Conservation (phyloP, 2,888 invertebrate species). For the Ophion obscuratus region DNA sequence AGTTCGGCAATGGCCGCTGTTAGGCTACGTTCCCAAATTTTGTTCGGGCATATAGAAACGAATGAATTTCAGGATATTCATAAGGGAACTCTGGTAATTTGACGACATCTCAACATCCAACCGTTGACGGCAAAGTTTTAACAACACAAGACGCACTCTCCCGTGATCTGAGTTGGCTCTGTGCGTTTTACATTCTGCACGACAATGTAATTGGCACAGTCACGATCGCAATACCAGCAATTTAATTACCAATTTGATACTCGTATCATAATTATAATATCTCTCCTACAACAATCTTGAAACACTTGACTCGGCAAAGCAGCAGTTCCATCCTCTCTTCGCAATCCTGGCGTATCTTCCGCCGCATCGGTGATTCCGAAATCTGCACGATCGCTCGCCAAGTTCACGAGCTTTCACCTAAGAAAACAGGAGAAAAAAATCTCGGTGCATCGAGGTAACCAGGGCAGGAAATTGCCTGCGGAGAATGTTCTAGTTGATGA, state of each 20-base stretch:
- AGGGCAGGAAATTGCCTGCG: neutral
- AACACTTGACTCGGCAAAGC: neutral
- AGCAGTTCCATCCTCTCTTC: slow-evolving; percentile 6
- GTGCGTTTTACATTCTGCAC: no score
- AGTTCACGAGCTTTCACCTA: neutral
- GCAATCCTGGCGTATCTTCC: neutral
- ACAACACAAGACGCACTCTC: neutral
- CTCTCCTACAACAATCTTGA: neutral
- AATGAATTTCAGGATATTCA: neutral
- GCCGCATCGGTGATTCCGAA: neutral
- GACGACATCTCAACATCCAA: neutral
- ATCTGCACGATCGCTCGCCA: neutral
- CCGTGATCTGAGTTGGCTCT: neutral
- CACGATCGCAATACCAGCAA: neutral
- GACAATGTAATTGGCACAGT: neutral
- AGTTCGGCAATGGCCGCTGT: neutral
- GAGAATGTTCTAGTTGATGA: neutral
- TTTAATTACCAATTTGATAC: neutral
- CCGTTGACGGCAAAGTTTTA: neutral
- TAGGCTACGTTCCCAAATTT: neutral
- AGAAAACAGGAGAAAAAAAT: neutral
- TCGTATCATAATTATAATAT: slow-evolving; percentile 1
- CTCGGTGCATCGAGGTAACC: neutral
- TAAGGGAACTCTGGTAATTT: neutral
- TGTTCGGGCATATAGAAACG: neutral